Base-by-base conservation (phyloP, 2,888 invertebrate genomes). In the Temnothorax ravouxi region DNA sequence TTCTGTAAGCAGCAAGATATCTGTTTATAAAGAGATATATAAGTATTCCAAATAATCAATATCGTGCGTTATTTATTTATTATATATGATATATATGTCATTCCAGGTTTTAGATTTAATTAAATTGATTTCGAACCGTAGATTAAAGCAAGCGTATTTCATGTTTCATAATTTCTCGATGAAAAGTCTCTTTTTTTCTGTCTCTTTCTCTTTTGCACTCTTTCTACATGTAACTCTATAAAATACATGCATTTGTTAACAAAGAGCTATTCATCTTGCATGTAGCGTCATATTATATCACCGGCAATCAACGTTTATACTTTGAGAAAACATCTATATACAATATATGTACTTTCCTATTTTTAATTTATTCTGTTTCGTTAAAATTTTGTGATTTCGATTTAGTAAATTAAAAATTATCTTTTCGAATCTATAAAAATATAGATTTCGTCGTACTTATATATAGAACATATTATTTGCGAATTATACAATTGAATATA, bases 181-280 rank as follows among this genome's bases (percentile, higher is more conserved):
- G 21, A 21, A 56, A 56, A 52, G 13, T 52, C 52, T 50, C n/a
- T 66, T 52, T 41, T 52, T 47, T 0, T 47, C n/a, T 5, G 18
- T 67, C 2, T 47, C 18, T 41, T 21, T 72, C 0, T 38, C 4
- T 21, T 25, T 25, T 5, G 5, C 3, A 9, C 29, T 47, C 21
- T 66, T 18, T 66, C 9, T 66, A 0, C 25, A 25, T 25, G 4
- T 47, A 47, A 67, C 47, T 47, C 47, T 11, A 29, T 5, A 1
- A 67, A 67, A 67, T 67, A 47, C 9, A 9, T 44, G 15, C 18
- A 18, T 67, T 47, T 29, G 15, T 47, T 47, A 67, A 67, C 29
- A 59, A 59, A 56, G 44, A 47, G 13, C 44, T 80, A 54, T 80
- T 69, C 3, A 59, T 50, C 47, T 80, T 18, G 21, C 44, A 15